Percentiles rank a stretch among this genome's conserved stretches.
Evolutionary conservation across 2,113 vertebrate genomes (phyloP).

Genomic region (Sinocyclocheilus anshuiensis): DNA sequence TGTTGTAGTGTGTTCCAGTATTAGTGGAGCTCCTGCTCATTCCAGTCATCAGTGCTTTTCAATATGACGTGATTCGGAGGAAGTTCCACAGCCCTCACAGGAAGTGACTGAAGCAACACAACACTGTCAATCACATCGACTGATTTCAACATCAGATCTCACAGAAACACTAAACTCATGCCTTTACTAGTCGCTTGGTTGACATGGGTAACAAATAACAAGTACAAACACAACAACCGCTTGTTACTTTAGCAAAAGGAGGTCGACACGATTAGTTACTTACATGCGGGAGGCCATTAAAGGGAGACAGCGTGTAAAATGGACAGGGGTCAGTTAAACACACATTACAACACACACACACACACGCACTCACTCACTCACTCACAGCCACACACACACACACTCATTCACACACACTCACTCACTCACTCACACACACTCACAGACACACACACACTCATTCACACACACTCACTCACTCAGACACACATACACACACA

Average conservation of each 20-base stretch:
- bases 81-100: background rate
- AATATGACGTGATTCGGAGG: background rate
- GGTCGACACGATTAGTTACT: constrained; percentile 76
- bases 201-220: background rate
- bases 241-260: constrained; percentile 71
- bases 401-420: constrained; percentile 4
- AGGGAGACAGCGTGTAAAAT: constrained; percentile 97
- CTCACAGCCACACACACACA: background rate
- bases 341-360: constrained; percentile 39
- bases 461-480: too few species aligned
- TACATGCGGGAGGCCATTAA: constrained; percentile 98
- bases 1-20: background rate
- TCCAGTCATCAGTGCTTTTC: too few species aligned
- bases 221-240: background rate
- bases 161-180: background rate
- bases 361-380: background rate
- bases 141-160: background rate
- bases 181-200: background rate
- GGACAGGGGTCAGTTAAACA: constrained; percentile 78
- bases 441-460: too few species aligned
- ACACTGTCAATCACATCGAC: background rate
- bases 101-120: background rate
- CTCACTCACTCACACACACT: background rate
- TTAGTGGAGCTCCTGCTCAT: too few species aligned
- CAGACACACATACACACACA: too few species aligned